A percentile compares a stretch with the other conserved stretches of the same genome.
These are phyloP conservation scores for Apostichopus parvimensis DNA, from an alignment of 35 echinoderm and acorn worm species.

Conservation along the genomic window DNA sequence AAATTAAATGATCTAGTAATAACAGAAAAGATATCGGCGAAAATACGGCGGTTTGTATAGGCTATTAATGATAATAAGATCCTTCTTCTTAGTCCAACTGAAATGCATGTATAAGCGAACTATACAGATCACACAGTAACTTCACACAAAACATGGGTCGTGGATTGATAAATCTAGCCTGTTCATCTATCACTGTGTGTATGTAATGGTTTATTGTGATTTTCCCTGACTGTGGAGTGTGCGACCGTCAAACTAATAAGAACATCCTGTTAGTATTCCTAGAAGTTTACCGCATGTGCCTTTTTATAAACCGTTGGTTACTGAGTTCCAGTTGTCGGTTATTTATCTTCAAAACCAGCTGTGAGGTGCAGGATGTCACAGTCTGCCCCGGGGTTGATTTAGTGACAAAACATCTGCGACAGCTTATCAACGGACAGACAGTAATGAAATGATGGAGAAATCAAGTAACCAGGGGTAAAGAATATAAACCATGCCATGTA, in stretches of 20 bases:
- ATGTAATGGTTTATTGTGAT: not conserved
- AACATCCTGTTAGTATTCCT: slow-evolving; percentile 38
- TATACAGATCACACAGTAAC: no score
- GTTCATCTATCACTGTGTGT: no score
- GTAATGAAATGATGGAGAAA: slow-evolving; percentile 25
- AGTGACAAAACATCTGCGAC: slow-evolving; percentile 34
- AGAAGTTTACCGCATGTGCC: slow-evolving; percentile 3
- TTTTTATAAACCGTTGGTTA: not conserved
- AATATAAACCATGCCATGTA: not conserved
- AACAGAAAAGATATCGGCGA: no score
- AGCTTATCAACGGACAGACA: not conserved
- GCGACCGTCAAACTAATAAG: not conserved
- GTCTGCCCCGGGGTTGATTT: slow-evolving; percentile 34
- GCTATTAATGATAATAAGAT: no score
- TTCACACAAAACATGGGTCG: no score
- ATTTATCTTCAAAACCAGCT: slow-evolving; percentile 30
- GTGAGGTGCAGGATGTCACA: not conserved
- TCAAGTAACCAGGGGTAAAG: not conserved
- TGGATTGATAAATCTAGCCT: no score
- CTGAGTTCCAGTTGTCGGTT: not conserved
- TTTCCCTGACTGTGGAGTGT: not conserved
- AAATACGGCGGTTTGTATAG: no score
- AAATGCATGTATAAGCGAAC: no score
- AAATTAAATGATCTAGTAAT: no score
- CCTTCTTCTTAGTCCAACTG: no score